Conservation (phyloP, 2,888 invertebrate species). For the Cantharis flavilabris region DNA sequence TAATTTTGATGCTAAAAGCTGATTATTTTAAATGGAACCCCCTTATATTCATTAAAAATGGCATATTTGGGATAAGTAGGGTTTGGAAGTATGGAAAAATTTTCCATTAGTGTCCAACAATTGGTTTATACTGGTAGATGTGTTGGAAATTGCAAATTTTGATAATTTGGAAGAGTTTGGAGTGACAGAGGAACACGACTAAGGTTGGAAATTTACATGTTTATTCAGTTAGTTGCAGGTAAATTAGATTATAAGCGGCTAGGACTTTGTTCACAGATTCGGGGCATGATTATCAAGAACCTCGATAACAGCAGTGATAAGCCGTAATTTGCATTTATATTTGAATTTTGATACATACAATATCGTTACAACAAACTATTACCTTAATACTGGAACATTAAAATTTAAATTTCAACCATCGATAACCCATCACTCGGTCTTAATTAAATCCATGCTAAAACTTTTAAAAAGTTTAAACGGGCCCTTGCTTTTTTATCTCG, state of each 20-base stretch:
- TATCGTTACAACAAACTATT: slow-evolving; percentile 42
- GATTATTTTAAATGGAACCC: neutral
- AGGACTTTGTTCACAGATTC: slow-evolving; percentile 50
- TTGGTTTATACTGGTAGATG: slow-evolving; percentile 22
- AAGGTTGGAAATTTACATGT: slow-evolving; percentile 45
- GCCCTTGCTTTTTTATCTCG: slow-evolving; percentile 5
- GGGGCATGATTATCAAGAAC: slow-evolving; percentile 45
- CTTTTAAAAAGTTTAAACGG: neutral
- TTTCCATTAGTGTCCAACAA: slow-evolving; percentile 3
- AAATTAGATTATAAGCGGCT: slow-evolving; percentile 52
- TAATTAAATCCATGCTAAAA: neutral
- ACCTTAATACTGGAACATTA: slow-evolving; percentile 4
- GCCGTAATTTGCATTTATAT: slow-evolving; percentile 51
- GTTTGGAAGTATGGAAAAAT: neutral
- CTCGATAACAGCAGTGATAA: slow-evolving; percentile 48
- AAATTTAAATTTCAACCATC: neutral
- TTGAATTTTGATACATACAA: slow-evolving; percentile 50
- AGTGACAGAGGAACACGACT: slow-evolving; percentile 32
- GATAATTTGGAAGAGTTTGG: slow-evolving; percentile 27
- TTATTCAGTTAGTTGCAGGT: slow-evolving; percentile 53
- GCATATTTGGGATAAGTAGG: neutral
- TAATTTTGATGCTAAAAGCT: neutral
- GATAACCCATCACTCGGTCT: neutral
- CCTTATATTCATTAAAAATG: neutral
- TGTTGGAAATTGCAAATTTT: slow-evolving; percentile 26